Base-by-base conservation (phyloP, 2,888 invertebrate species). In the Lottia gigantea region DNA sequence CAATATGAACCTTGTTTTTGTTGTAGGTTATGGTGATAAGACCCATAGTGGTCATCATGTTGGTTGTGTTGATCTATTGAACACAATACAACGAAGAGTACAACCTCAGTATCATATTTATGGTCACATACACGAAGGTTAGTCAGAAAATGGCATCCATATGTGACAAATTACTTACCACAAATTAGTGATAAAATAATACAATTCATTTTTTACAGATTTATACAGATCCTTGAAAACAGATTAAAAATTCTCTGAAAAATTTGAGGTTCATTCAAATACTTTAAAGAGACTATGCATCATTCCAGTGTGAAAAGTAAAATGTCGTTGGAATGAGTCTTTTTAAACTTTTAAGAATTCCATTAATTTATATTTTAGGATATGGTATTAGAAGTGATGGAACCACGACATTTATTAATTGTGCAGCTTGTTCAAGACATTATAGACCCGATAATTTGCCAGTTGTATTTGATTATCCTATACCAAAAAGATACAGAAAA, bases 31-130 rank as follows among this genome's bases (percentile, higher is more conserved):
- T 85, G 94, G 94, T 0, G 94, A 95, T 90, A 88, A 93, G 14
- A 70, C 69, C 31, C 0, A 1, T 25, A 92, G 92, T 40, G 94
- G 93, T 4, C 92, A 93, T 0, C 90, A 94, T 74, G 94, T 94
- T 25, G 95, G 95, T n/a, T 95, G 95, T 87, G 94, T 93, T 0
- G 95, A 95, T 84, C 89, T 95, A 19, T 88, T 95, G 62, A 90
- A 91, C 46, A 93, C 93, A 0, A 92, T 95, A 0, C 94, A 94
- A 82, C 90, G 92, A 76, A 89, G 94, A 31, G 92, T 95, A 0
- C 92, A 92, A 85, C 95, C 94, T n/a, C 94, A 93, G 85, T 94
- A 94, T 87, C 95, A 95, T 85, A 91, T 95, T 4, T 95, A 94
- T 89, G 95, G 95, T 0, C 95, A 95, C 86, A 92, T 95, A 70